A percentile compares a stretch with the other conserved stretches of the same genome.
phyloP scores from a whole-genome alignment of 2,797 vertebrate species.

The Prunella strophiata region DNA sequence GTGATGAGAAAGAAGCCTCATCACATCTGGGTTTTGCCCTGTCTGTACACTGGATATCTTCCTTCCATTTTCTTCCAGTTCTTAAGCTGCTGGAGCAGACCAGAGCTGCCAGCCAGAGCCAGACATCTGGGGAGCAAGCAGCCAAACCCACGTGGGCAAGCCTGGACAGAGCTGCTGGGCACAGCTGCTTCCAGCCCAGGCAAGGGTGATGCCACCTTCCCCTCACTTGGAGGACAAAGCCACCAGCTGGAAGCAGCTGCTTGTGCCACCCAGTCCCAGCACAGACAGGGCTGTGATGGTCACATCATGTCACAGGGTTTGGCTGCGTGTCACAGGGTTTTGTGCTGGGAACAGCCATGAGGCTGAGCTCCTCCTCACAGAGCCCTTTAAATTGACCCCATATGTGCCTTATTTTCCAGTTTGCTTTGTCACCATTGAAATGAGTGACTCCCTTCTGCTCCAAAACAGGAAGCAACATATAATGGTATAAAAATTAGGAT shows the following conservation, averaged over 20 bases:
- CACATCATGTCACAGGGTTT: not conserved
- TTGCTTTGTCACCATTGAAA: not conserved
- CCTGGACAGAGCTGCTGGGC: not conserved
- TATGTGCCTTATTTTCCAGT: conserved; percentile 28
- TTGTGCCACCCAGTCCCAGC: not conserved
- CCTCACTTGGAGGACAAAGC: not conserved
- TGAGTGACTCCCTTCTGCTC: not conserved
- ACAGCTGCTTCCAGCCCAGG: not conserved
- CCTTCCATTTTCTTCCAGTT: not conserved
- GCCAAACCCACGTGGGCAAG: not conserved
- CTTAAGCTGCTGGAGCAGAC: not conserved
- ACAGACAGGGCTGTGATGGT: not conserved
- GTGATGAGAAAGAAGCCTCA: not conserved
- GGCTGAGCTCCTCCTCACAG: not conserved
- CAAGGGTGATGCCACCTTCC: not conserved
- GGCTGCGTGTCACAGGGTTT: not conserved
- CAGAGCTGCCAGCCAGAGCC: not conserved
- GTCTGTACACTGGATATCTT: not conserved
- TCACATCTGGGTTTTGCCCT: not conserved
- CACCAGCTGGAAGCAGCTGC: not conserved
- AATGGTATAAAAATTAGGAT: not conserved
- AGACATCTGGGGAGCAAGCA: not conserved
- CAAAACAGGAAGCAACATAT: not conserved
- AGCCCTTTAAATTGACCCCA: not conserved
- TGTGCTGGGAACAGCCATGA: not conserved